These are phyloP conservation scores for Macquaria australasica DNA, from an alignment of 2,113 vertebrate species.

Conservation along the genomic window DNA sequence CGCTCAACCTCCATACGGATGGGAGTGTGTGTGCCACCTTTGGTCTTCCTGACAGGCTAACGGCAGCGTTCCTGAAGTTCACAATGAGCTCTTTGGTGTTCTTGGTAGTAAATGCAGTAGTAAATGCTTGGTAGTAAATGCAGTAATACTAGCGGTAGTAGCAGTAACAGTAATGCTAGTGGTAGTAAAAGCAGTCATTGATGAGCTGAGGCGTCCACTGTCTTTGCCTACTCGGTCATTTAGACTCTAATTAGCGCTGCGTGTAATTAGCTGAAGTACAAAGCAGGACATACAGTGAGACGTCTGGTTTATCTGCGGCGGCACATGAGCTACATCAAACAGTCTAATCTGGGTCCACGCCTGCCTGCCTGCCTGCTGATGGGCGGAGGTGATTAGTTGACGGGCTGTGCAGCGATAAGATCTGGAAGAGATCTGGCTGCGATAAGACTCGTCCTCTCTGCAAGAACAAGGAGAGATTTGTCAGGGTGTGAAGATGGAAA, in stretches of 20 bases:
- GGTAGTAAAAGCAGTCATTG: background rate
- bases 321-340: slow-evolving; percentile 13
- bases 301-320: slow-evolving; percentile 25
- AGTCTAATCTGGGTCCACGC: background rate
- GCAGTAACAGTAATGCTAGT: too few species aligned
- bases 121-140: too few species aligned
- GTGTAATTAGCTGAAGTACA: slow-evolving; percentile 20
- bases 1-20: too few species aligned
- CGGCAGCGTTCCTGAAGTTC: too few species aligned
- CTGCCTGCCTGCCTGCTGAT: background rate
- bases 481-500: background rate
- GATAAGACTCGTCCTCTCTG: background rate
- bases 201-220: background rate
- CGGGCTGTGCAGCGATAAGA: background rate
- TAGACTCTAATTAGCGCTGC: slow-evolving; percentile 19
- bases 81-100: too few species aligned
- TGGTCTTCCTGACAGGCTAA: too few species aligned
- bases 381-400: slow-evolving; percentile 4
- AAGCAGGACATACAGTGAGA: background rate
- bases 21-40: too few species aligned
- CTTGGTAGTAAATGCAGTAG: too few species aligned
- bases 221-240: background rate
- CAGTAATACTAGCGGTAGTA: too few species aligned
- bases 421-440: background rate
- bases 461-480: background rate